Evolutionary conservation across 2,797 vertebrate genomes (phyloP).

Genomic region (Hydrophis major): DNA sequence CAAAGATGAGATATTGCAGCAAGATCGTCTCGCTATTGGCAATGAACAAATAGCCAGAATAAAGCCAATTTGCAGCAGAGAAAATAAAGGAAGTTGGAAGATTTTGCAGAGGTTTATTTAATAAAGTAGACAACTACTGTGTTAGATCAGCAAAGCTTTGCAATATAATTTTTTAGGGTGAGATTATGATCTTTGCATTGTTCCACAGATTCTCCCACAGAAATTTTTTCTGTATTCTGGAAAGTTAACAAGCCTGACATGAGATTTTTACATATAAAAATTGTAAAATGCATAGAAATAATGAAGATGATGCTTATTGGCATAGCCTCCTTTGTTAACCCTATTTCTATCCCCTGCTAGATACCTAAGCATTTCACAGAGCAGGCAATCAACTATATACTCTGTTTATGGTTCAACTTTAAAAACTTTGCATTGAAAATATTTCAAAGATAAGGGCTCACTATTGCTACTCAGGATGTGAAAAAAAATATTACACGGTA

Average conservation of each 20-base stretch:
- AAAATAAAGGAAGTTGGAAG: neutral
- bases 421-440: neutral
- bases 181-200: neutral
- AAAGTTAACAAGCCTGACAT: neutral
- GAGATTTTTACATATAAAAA: neutral
- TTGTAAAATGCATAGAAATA: neutral
- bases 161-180: neutral
- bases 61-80: neutral
- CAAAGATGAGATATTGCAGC: neutral
- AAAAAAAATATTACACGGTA: conserved; percentile 39
- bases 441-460: neutral
- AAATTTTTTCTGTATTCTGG: neutral
- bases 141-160: neutral
- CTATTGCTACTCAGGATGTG: neutral
- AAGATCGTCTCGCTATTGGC: neutral
- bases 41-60: neutral
- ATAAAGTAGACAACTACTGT: neutral
- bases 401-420: neutral
- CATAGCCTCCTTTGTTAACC: neutral
- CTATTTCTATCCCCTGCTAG: neutral
- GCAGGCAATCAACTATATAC: neutral
- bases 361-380: neutral
- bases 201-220: neutral
- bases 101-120: neutral
- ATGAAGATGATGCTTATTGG: neutral